Evolutionary conservation across 1,140 invertebrate species (phyloP).

Genomic region (Drosophila ananassae): DNA sequence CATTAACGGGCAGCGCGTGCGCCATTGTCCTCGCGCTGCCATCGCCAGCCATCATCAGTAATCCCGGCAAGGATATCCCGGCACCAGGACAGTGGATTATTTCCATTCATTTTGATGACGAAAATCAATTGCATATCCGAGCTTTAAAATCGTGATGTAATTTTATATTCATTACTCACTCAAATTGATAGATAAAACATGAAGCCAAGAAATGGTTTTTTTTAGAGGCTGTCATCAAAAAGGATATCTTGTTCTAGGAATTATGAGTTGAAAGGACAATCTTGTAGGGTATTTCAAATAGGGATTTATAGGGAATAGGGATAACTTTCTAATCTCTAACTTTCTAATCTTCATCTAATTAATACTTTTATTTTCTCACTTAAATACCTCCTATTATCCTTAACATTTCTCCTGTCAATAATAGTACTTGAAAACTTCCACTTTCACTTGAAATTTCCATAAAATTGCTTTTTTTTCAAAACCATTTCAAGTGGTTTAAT

Average conservation of each 20-base stretch:
- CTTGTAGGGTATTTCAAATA: too few relatives aligned
- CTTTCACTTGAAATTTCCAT: neutral
- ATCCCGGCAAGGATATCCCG: neutral
- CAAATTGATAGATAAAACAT: conserved; percentile 30
- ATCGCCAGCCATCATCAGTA: conserved; percentile 2
- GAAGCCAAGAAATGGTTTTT: conserved; percentile 12
- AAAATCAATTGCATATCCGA: conserved; percentile 37
- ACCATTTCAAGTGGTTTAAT: neutral
- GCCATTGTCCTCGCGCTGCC: conserved; percentile 41
- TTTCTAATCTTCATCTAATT: too few relatives aligned
- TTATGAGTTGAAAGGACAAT: too few relatives aligned
- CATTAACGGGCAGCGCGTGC: conserved; percentile 60
- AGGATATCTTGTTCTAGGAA: neutral
- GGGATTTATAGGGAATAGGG: too few relatives aligned
- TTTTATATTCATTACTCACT: conserved; percentile 18
- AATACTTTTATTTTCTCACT: too few relatives aligned
- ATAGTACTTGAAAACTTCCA: neutral
- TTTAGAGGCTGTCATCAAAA: neutral
- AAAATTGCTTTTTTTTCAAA: neutral
- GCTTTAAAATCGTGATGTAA: conserved; percentile 32
- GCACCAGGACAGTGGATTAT: conserved; percentile 41
- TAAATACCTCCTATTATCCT: too few relatives aligned
- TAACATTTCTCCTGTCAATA: too few relatives aligned
- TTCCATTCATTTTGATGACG: conserved; percentile 41
- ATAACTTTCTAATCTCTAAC: too few relatives aligned